Conservation (phyloP, 2,888 invertebrate species). For the Spialia ferax region DNA sequence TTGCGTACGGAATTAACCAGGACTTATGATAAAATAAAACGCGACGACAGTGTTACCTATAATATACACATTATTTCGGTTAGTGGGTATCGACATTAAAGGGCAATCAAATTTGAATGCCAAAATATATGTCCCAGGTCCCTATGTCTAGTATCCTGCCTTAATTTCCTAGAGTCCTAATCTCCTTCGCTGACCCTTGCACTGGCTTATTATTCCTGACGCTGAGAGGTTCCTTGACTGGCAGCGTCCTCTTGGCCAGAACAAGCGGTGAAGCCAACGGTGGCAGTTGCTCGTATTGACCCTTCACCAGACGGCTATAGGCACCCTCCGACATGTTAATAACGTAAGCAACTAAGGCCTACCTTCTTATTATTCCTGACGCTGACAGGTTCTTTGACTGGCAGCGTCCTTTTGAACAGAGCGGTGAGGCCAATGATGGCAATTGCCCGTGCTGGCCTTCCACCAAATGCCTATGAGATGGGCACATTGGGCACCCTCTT, state of each 20-base stretch:
- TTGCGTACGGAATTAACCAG: slow-evolving; percentile 42
- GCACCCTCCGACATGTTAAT: slow-evolving; percentile 69
- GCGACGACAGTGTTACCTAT: not conserved
- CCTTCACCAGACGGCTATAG: slow-evolving; percentile 67
- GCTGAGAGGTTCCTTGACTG: too few relatives aligned
- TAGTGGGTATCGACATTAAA: not conserved
- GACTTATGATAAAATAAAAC: slow-evolving; percentile 4
- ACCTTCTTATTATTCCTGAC: slow-evolving; percentile 69
- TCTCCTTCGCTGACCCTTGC: too few relatives aligned
- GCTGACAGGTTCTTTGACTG: slow-evolving; percentile 63
- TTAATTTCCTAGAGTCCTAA: too few relatives aligned
- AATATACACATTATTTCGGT: not conserved
- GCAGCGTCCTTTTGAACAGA: too few relatives aligned
- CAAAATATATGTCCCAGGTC: not conserved
- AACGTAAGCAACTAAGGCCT: not conserved
- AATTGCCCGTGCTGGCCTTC: too few relatives aligned
- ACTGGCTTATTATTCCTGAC: too few relatives aligned
- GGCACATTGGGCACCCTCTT: too few relatives aligned
- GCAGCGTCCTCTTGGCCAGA: slow-evolving; percentile 66
- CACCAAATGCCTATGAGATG: too few relatives aligned
- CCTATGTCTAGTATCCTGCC: too few relatives aligned
- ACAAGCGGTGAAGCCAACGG: slow-evolving; percentile 79
- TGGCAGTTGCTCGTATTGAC: slow-evolving; percentile 76
- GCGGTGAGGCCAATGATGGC: too few relatives aligned
- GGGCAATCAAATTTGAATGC: not conserved